A percentile compares a stretch with the other conserved stretches of the same genome.
Evolutionary conservation across 2,888 invertebrate genomes (phyloP).

Genomic region (Plebejus argus): DNA sequence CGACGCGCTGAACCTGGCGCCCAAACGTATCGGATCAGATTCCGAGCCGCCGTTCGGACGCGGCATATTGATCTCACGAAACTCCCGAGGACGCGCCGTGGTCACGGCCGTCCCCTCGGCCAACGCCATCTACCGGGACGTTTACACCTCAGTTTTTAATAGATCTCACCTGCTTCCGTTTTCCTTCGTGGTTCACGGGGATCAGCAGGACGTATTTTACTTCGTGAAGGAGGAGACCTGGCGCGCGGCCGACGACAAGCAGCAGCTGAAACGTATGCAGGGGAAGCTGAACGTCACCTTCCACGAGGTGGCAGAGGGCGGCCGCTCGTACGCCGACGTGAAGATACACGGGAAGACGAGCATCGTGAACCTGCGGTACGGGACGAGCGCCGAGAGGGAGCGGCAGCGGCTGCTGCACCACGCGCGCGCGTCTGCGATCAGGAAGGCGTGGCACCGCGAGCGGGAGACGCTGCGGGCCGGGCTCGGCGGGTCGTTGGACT

Average conservation of each 20-base stretch:
- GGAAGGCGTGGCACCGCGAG: slow-evolving; percentile 96
- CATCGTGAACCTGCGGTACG: slow-evolving; percentile 96
- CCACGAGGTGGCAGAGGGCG: slow-evolving; percentile 91
- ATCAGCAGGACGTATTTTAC: slow-evolving; percentile 95
- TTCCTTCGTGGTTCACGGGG: slow-evolving; percentile 92
- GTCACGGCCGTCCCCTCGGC: slow-evolving; percentile 94
- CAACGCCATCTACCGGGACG: slow-evolving; percentile 94
- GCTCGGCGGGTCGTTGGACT: slow-evolving; percentile 88
- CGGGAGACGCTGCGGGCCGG: slow-evolving; percentile 91
- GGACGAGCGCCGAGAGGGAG: slow-evolving; percentile 94
- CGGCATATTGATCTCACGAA: slow-evolving; percentile 91
- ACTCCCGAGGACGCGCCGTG: slow-evolving; percentile 88
- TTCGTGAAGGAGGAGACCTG: slow-evolving; percentile 95
- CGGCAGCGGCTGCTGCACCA: slow-evolving; percentile 94
- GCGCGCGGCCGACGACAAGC: slow-evolving; percentile 93
- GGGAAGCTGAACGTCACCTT: slow-evolving; percentile 95
- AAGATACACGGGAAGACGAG: slow-evolving; percentile 95
- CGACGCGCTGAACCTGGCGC: slow-evolving; percentile 87
- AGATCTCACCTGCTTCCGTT: slow-evolving; percentile 93
- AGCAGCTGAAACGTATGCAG: slow-evolving; percentile 92
- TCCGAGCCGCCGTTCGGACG: slow-evolving; percentile 94
- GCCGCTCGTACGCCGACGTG: slow-evolving; percentile 90
- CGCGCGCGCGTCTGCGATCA: slow-evolving; percentile 91
- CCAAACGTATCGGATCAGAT: slow-evolving; percentile 89
- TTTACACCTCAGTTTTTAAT: slow-evolving; percentile 95